phyloP scores from a whole-genome alignment of 2,797 vertebrate species.

The Xiphorhynchus erythropygius region DNA sequence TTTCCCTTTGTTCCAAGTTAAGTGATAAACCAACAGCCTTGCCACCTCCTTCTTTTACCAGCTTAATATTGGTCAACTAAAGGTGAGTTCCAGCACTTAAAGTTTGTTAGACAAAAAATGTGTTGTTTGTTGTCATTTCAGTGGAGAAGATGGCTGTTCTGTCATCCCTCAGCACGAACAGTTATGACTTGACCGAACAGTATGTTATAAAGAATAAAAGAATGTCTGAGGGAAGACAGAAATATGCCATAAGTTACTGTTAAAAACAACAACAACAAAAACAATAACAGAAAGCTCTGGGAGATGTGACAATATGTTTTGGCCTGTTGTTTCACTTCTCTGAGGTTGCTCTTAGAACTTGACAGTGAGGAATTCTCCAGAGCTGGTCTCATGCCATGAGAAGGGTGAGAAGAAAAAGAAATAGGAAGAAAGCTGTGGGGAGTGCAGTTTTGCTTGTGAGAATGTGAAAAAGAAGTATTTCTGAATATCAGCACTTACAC shows the following conservation, averaged over 20 bases:
- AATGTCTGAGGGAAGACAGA: background rate
- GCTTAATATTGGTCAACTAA: background rate
- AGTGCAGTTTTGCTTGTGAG: background rate
- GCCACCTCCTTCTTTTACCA: background rate
- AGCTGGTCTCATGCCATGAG: conserved; percentile 11
- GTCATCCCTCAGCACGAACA: background rate
- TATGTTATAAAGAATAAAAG: background rate
- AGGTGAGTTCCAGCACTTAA: background rate
- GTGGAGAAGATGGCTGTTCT: background rate
- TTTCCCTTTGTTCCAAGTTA: background rate
- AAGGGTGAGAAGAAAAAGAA: conserved; percentile 19
- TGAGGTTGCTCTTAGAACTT: background rate
- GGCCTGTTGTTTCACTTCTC: background rate
- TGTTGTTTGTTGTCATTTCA: background rate
- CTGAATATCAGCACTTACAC: conserved; percentile 38
- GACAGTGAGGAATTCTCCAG: background rate
- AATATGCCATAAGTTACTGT: background rate
- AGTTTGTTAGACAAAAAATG: background rate
- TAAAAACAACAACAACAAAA: background rate
- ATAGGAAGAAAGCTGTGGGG: conserved; percentile 10
- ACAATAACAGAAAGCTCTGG: background rate
- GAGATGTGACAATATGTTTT: background rate
- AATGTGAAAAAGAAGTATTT: conserved; percentile 6
- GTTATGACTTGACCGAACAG: background rate
- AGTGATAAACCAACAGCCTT: background rate